phyloP scores from a whole-genome alignment of 2,113 vertebrate genomes.

The Formicarius rufipectus region DNA sequence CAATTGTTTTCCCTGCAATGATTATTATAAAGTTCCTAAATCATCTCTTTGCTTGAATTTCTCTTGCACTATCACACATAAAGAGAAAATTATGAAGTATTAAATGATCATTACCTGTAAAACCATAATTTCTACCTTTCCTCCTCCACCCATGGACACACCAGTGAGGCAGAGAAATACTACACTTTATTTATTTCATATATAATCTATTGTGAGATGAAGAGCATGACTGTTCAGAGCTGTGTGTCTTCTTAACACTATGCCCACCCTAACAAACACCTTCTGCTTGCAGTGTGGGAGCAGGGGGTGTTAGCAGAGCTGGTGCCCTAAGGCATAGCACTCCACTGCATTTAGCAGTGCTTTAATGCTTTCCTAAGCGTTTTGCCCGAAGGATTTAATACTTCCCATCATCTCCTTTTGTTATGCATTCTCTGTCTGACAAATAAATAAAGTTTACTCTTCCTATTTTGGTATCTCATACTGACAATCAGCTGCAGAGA shows the following conservation, averaged over 20 bases:
- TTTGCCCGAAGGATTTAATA: neutral
- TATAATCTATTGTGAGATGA: neutral
- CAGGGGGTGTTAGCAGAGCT: neutral
- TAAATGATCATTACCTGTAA: neutral
- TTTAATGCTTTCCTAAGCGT: neutral
- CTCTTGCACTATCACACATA: neutral
- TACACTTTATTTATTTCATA: rapidly evolving
- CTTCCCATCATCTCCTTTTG: neutral
- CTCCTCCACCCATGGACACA: neutral
- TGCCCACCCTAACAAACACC: neutral
- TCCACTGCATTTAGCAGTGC: neutral
- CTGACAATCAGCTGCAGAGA: neutral
- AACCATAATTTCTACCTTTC: neutral
- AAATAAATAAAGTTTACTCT: neutral
- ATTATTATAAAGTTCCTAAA: neutral
- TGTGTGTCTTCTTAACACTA: rapidly evolving
- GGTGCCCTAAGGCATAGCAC: neutral
- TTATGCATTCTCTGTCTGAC: neutral
- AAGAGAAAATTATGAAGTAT: neutral
- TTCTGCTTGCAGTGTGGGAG: neutral
- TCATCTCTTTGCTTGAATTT: neutral
- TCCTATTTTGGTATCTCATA: neutral
- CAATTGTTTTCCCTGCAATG: neutral
- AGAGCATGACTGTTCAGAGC: neutral
- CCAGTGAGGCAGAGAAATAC: rapidly evolving